Evolutionary conservation across 1,140 invertebrate genomes (phyloP).

Genomic region (Danaus melanippus): DNA sequence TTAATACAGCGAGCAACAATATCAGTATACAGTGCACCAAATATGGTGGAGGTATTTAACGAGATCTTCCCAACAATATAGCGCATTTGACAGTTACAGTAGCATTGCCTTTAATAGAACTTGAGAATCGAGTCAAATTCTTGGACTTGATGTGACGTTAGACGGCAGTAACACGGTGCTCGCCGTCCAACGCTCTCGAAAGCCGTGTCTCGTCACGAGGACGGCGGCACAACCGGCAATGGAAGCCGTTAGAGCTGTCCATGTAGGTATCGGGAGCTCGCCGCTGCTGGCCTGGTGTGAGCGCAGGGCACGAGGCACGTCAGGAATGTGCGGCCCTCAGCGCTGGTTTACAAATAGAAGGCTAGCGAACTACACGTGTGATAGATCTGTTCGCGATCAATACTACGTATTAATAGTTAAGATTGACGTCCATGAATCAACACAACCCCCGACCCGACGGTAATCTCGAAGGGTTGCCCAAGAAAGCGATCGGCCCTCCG

Average conservation of each 20-base stretch:
- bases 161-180: conserved; percentile 16
- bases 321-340: conserved; percentile 66
- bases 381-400: conserved; percentile 59
- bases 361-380: conserved; percentile 63
- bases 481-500: conserved; percentile 60
- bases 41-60: conserved; percentile 36
- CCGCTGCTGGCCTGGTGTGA: conserved; percentile 27
- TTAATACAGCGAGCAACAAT: not conserved
- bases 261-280: conserved; percentile 5
- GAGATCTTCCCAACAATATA: conserved; percentile 45
- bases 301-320: conserved; percentile 57
- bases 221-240: conserved; percentile 29
- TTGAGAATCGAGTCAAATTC: conserved; percentile 32
- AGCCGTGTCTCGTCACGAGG: conserved; percentile 12
- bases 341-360: conserved; percentile 71
- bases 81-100: conserved; percentile 47
- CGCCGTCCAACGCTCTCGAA: conserved; percentile 35
- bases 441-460: not conserved
- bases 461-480: conserved; percentile 12
- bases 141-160: conserved; percentile 16
- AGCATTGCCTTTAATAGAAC: conserved; percentile 46
- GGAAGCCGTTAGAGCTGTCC: conserved; percentile 27
- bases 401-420: conserved; percentile 16
- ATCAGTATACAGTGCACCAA: conserved; percentile 12
- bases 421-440: not conserved